Evolutionary conservation across 2,888 invertebrate genomes (phyloP).

Genomic region (Cryptops parisi): DNA sequence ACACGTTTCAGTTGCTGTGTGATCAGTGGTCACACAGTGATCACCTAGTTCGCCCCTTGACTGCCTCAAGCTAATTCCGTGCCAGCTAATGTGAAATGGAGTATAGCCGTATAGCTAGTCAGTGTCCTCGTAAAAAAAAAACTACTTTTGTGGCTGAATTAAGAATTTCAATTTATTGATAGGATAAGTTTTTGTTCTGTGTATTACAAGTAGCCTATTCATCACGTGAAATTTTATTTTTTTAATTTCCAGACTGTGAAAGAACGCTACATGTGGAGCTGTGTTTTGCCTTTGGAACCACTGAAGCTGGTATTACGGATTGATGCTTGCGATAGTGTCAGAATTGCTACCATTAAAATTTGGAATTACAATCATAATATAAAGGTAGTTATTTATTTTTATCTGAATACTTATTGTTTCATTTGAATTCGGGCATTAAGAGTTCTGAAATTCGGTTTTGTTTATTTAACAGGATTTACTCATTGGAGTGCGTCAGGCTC

Average conservation of each 20-base stretch:
- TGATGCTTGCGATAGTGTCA: not conserved
- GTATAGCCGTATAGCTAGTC: no score
- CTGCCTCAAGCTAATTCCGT: no score
- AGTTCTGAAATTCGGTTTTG: not conserved
- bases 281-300: not conserved
- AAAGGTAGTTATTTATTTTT: slow-evolving; percentile 5
- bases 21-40: no score
- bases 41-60: no score
- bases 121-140: not conserved
- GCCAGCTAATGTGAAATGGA: no score
- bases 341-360: slow-evolving; percentile 2
- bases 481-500: slow-evolving; percentile 9
- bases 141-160: not conserved
- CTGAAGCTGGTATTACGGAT: slow-evolving; percentile 1
- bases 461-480: slow-evolving; percentile 8
- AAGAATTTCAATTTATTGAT: not conserved
- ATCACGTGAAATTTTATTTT: no score
- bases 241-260: slow-evolving; percentile 13
- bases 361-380: slow-evolving; percentile 14
- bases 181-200: not conserved
- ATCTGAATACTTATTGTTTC: not conserved
- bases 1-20: no score
- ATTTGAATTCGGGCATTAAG: no score
- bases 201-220: no score
- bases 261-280: slow-evolving; percentile 14